Evolutionary conservation across 2,797 vertebrate genomes (phyloP), one percentile per base, ranked within the genome.

Genomic region (Pangasius djambal): DNA sequence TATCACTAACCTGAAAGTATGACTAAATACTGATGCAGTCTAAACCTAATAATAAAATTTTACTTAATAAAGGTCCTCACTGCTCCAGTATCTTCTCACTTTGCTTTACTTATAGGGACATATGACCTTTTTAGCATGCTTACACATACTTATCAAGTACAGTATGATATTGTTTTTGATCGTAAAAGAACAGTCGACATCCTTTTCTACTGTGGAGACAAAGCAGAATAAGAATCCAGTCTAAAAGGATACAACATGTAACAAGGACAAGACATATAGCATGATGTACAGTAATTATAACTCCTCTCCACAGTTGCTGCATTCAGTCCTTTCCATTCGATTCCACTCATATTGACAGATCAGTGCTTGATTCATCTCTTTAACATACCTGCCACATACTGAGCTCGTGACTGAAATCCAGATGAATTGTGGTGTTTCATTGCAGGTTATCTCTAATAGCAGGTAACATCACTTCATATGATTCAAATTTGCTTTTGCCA

Each of bases 291-390:
- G n/a, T 81, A 82, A 89, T 89, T 31, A 89, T 31, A 81, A 44
- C 10, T 89, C 50, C 37, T 28, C 34, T 25, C 52, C 63, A 55
- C 61, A 70, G 75, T 40, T 77, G 34, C 63, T 85, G 50, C 79
- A 69, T 79, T 79, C 50, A 85, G 18, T 88, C 25, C 9, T 55
- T 37, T 86, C 70, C 18, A 37, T 52, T 74, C 22, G 16, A 74
- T 61, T 83, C 63, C 52, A 40, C 74, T 59, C 9, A 63, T 61
- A 83, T 34, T 70, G 48, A 57, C 48, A 57, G 70, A 87, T 85
- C 63, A 59, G 79, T 85, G 81, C 20, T 69, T 89, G 81, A 89
- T 85, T 85, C 59, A 69, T 87, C 86, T 89, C 28, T 57, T 25
- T 67, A 84, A 57, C 34, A 13, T 59, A 55, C 61, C 72, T 87